Evolutionary conservation across 2,888 invertebrate species (phyloP).

Genomic region (Lordiphosa andalusiaca): DNA sequence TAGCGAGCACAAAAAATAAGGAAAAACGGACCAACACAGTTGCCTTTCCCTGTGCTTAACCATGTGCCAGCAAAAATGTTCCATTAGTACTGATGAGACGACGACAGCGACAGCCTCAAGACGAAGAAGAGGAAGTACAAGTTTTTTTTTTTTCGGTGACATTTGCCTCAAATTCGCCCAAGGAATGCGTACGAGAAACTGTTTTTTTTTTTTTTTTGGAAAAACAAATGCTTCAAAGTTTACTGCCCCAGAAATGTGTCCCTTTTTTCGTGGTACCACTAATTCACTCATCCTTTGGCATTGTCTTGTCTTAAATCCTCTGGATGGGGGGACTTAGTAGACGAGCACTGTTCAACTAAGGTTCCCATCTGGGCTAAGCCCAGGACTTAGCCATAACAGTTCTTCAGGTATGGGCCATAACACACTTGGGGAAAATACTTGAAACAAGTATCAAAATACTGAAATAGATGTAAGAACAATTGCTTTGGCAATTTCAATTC

Average conservation of each 20-base stretch:
- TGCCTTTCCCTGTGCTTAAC: slow-evolving; percentile 47
- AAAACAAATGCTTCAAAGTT: too few relatives aligned
- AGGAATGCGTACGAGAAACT: too few relatives aligned
- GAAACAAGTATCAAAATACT: too few relatives aligned
- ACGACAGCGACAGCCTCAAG: slow-evolving; percentile 25
- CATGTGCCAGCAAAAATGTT: slow-evolving; percentile 73
- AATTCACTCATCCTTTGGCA: slow-evolving; percentile 55
- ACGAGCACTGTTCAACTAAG: slow-evolving; percentile 33
- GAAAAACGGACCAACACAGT: slow-evolving; percentile 30
- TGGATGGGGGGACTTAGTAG: slow-evolving; percentile 49
- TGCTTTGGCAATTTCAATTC: too few relatives aligned
- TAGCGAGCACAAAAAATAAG: slow-evolving; percentile 31
- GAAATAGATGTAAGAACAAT: too few relatives aligned
- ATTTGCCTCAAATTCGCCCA: not conserved
- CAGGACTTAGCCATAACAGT: slow-evolving; percentile 6
- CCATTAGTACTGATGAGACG: slow-evolving; percentile 75
- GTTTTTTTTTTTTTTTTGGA: too few relatives aligned
- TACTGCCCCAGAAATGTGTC: too few relatives aligned
- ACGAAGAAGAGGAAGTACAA: not conserved
- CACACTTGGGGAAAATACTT: too few relatives aligned
- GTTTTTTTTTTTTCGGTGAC: not conserved
- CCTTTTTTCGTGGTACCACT: too few relatives aligned
- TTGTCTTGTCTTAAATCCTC: slow-evolving; percentile 54
- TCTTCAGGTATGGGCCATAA: slow-evolving; percentile 15
- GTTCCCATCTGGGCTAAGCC: not conserved